phyloP scores from a whole-genome alignment of 2,797 vertebrate genomes.

The Astyanax mexicanus region DNA sequence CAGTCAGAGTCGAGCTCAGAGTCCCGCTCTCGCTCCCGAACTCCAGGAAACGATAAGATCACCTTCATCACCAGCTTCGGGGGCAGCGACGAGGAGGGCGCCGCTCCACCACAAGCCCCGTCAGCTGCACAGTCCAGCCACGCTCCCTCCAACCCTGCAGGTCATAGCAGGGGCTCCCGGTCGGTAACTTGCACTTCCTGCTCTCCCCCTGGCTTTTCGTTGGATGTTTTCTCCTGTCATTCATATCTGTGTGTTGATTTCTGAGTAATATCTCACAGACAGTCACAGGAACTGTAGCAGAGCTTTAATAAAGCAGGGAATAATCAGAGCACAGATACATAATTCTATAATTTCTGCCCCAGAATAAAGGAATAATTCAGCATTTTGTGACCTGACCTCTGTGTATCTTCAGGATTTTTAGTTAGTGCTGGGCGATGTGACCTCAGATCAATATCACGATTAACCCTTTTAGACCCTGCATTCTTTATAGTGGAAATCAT shows the following conservation, averaged over 20 bases:
- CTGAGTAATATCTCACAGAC: too few species aligned
- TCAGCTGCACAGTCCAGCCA: slow-evolving; percentile 75
- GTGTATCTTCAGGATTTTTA: neutral
- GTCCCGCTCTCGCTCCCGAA: slow-evolving; percentile 87
- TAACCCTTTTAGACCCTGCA: too few species aligned
- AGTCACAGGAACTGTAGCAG: neutral
- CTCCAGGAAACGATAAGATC: slow-evolving; percentile 90
- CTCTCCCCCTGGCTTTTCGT: slow-evolving; percentile 72
- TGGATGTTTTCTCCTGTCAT: slow-evolving; percentile 71
- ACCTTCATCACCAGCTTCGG: slow-evolving; percentile 98
- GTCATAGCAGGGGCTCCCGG: slow-evolving; percentile 96
- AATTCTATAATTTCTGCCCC: neutral
- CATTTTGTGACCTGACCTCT: neutral
- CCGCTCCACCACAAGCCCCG: slow-evolving; percentile 66
- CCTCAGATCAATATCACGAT: too few species aligned
- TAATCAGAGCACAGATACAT: too few species aligned
- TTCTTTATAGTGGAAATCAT: too few species aligned
- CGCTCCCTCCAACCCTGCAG: slow-evolving; percentile 81
- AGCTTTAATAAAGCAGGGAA: neutral
- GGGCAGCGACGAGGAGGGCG: slow-evolving; percentile 91
- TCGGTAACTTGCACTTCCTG: slow-evolving; percentile 90
- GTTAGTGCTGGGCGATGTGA: too few species aligned
- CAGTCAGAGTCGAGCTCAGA: slow-evolving; percentile 90
- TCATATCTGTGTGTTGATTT: too few species aligned
- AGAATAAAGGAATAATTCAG: neutral